Evolutionary conservation across 1,140 invertebrate genomes (phyloP), one percentile per base, ranked within the genome.

Genomic region (Chironomus striatipennis): DNA sequence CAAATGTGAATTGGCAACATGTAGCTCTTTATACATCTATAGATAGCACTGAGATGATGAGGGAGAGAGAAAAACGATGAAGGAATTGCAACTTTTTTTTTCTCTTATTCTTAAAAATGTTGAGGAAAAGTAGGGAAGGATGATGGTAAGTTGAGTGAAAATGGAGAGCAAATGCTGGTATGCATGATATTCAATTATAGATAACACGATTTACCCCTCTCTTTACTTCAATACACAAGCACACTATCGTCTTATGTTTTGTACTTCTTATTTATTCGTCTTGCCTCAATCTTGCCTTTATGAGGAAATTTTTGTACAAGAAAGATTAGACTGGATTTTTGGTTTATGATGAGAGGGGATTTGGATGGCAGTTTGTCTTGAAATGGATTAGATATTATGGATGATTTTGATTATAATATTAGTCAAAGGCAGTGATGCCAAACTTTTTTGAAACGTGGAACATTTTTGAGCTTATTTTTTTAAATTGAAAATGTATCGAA

Each of bases 111-210:
- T 34, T 34, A 34, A 34, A n/a, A 34, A 34, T 34, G 24, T 34
- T 34, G 24, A 47, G 9, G 8, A 47, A 47, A 47, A 47, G 43
- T 10, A 47, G 9, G 8, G 43, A 15, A 47, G 8, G 43, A 47
- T 47, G 43, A 47, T 47, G 15, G 43, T 8, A 15, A 10, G 15
- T 47, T 47, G 47, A 12, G 47, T 57, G 47, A n/a, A n/a, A 57
- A 57, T 12, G 47, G 47, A 57, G n/a, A 57, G 47, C 47, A 57
- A 57, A 57, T 57, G 47, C 47, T 57, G 47, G 47, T 57, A 10
- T 57, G 47, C 47, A 57, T 57, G 47, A 57, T 57, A 57, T 57
- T 57, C 47, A 57, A 57, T 57, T 57, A 57, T 57, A 57, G 47
- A 57, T 57, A 57, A 57, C 47, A 57, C 47, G 47, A 57, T 57